Base-by-base conservation (phyloP, 2,113 vertebrate genomes). In the Ptilonorhynchus violaceus region DNA sequence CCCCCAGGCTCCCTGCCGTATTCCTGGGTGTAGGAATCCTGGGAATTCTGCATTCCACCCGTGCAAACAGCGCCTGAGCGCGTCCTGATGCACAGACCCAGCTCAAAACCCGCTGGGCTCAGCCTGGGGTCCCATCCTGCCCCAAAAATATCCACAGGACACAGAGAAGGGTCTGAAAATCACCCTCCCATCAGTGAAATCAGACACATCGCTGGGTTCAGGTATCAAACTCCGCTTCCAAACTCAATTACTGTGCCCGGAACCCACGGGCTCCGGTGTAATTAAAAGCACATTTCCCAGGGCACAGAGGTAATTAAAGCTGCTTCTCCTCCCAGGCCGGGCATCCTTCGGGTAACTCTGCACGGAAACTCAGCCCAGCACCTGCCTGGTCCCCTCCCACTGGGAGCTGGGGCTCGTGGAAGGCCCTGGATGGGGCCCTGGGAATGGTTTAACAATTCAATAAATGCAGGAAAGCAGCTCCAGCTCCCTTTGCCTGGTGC, bases 201-300 rank as follows among this genome's bases (percentile, higher is more conserved):
- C 39, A 7, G 72, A 2, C n/a, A 6, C 39, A 1, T 2, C 0
- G 0, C 0, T 0, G 1, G 5, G 7, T 15, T 56, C 60, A 13
- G 73, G 13, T 64, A 33, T 41, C 13, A 23, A 44, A 42, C 0
- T 5, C 44, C 19, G 56, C 80, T 25, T 46, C 58, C 49, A 7
- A 55, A 10, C 9, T 20, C 1, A 58, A 46, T n/a, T 2, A 27
- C 17, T 30, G 52, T 17, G 49, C 62, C 70, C 17, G 2, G 80
- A 39, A 52, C 7, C 9, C 3, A 22, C 59, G 13, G 74, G 41
- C 69, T 70, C 37, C 0, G 8, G 77, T 24, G 72, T 91, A 72
- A 94, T 89, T 94, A 91, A 82, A 79, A 88, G 49, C 73, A 5
- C 37, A 25, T 92, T 87, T 76, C 96, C 93, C 87, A 4, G 0